Conservation (phyloP, 2,888 invertebrate genomes). For the Ptilodon capucinus region DNA sequence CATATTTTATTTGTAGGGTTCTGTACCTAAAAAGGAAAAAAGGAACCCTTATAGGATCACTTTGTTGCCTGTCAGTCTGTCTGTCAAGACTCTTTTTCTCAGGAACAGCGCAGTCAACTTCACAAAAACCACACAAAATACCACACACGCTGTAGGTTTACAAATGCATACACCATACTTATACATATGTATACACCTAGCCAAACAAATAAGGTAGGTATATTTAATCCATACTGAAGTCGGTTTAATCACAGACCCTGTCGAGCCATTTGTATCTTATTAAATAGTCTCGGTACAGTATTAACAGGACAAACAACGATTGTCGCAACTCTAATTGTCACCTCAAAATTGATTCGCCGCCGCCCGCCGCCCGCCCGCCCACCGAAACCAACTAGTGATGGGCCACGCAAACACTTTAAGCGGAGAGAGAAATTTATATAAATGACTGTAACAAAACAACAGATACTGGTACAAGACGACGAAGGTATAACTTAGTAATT, state of each 20-base stretch:
- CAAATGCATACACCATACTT: too few relatives aligned
- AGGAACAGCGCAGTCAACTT: too few relatives aligned
- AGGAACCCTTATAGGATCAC: too few relatives aligned
- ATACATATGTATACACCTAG: too few relatives aligned
- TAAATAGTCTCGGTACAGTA: neutral
- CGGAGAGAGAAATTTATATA: neutral
- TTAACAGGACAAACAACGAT: neutral
- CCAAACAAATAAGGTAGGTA: neutral
- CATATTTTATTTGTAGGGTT: too few relatives aligned
- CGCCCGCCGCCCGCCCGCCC: neutral
- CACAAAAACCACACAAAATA: too few relatives aligned
- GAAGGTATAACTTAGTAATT: too few relatives aligned
- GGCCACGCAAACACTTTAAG: neutral
- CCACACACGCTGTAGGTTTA: too few relatives aligned
- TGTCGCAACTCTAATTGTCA: constrained; percentile 2
- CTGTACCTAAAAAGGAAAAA: too few relatives aligned
- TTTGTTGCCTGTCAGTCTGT: too few relatives aligned
- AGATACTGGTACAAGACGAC: too few relatives aligned
- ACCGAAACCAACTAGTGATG: neutral
- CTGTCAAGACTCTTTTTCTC: too few relatives aligned
- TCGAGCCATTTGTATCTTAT: neutral
- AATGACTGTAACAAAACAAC: neutral
- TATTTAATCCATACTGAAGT: neutral
- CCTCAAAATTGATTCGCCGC: constrained; percentile 8
- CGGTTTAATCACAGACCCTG: neutral